phyloP scores from a whole-genome alignment of 2,888 invertebrate genomes.

The Abrostola tripartita region DNA sequence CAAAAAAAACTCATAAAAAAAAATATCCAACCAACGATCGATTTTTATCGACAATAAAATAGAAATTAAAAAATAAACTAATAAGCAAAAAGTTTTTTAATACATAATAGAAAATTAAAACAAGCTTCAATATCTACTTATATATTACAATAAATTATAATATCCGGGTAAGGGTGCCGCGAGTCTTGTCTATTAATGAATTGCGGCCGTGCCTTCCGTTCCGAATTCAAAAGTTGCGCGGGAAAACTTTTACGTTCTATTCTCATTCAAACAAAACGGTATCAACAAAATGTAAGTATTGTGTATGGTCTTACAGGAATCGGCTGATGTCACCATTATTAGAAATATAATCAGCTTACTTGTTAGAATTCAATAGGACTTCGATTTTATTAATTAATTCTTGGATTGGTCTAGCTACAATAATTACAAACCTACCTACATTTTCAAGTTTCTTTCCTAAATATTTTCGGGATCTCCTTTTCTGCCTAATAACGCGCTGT shows the following conservation, averaged over 20 bases:
- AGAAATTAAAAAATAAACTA: too few species aligned
- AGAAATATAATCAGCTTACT: not conserved
- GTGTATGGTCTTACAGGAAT: not conserved
- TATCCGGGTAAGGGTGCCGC: not conserved
- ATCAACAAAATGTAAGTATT: not conserved
- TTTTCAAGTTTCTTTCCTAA: not conserved
- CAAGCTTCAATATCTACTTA: too few species aligned
- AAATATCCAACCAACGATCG: too few species aligned
- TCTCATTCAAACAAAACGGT: not conserved
- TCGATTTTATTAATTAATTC: not conserved
- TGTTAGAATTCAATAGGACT: not conserved
- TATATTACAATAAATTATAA: not conserved
- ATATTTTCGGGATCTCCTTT: not conserved
- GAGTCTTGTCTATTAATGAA: not conserved
- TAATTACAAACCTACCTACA: not conserved
- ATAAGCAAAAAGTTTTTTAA: not conserved
- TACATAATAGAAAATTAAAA: not conserved
- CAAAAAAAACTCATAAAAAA: too few species aligned
- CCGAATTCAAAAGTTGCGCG: not conserved
- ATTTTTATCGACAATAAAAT: too few species aligned
- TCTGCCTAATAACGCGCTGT: not conserved
- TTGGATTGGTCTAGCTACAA: not conserved
- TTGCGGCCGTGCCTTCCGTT: not conserved
- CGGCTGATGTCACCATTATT: not conserved
- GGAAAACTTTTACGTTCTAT: conserved; percentile 9